Conservation (phyloP, 1,140 invertebrate species). For the Catajapyx aquilonaris region DNA sequence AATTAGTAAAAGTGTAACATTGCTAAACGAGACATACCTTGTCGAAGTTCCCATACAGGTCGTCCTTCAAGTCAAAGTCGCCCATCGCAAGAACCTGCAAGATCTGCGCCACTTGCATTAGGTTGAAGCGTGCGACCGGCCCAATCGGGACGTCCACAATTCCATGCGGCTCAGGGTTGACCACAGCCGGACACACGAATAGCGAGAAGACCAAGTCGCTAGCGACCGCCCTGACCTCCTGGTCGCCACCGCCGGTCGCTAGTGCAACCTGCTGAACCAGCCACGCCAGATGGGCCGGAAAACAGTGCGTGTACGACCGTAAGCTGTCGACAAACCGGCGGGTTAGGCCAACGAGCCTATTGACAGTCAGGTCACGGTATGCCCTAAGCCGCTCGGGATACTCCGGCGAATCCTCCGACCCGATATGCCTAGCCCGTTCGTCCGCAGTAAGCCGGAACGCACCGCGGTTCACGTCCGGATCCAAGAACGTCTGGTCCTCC, state of each 20-base stretch:
- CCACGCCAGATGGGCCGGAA: conserved; percentile 66
- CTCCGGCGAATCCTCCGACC: conserved; percentile 42
- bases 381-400: conserved; percentile 46
- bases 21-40: no score
- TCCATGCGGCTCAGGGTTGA: conserved; percentile 89
- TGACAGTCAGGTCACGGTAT: conserved; percentile 56
- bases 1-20: no score
- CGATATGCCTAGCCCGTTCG: conserved; percentile 57
- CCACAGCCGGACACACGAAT: conserved; percentile 90
- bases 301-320: conserved; percentile 69
- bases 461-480: conserved; percentile 78
- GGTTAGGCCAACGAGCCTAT: conserved; percentile 56
- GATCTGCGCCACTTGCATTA: conserved; percentile 75
- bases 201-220: conserved; percentile 82
- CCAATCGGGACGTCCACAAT: conserved; percentile 86
- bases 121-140: conserved; percentile 71
- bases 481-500: conserved; percentile 79
- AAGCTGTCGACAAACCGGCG: conserved; percentile 67
- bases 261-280: conserved; percentile 52
- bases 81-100: no score
- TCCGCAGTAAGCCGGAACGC: conserved; percentile 37
- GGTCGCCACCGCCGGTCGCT: no score
- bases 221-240: conserved; percentile 53
- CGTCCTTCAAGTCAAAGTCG: no score
- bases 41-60: no score